phyloP scores from a whole-genome alignment of 2,113 vertebrate species.

The Cyanoliseus patagonus region DNA sequence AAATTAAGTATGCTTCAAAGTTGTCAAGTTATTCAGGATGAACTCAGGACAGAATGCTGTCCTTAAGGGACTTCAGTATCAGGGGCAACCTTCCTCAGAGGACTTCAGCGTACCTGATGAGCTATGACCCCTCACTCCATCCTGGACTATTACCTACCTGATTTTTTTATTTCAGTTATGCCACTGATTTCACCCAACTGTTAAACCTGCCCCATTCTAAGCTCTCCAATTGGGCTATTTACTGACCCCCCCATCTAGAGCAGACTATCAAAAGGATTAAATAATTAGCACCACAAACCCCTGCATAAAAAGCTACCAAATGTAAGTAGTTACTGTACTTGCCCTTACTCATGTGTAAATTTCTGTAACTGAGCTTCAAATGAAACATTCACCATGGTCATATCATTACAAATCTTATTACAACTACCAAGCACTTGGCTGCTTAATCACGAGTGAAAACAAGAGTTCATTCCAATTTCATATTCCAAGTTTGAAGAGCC shows the following conservation, averaged over 20 bases:
- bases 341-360: background rate
- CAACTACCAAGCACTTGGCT: background rate
- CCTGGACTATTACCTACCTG: background rate
- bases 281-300: background rate
- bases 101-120: background rate
- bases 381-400: background rate
- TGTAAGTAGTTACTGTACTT: background rate
- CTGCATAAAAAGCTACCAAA: background rate
- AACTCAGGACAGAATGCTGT: background rate
- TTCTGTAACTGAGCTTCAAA: slow-evolving; percentile 1
- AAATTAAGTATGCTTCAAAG: background rate
- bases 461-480: background rate
- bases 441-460: background rate
- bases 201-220: background rate
- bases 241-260: background rate
- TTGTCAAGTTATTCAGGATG: background rate
- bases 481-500: background rate
- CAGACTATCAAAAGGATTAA: background rate
- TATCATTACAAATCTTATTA: background rate
- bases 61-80: background rate
- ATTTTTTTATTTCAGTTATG: background rate
- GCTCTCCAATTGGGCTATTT: background rate
- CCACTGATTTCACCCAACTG: background rate
- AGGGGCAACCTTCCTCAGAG: background rate
- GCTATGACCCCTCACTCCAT: background rate